Base-by-base conservation (phyloP, 2,797 vertebrate species). In the Fistularia tabacaria region DNA sequence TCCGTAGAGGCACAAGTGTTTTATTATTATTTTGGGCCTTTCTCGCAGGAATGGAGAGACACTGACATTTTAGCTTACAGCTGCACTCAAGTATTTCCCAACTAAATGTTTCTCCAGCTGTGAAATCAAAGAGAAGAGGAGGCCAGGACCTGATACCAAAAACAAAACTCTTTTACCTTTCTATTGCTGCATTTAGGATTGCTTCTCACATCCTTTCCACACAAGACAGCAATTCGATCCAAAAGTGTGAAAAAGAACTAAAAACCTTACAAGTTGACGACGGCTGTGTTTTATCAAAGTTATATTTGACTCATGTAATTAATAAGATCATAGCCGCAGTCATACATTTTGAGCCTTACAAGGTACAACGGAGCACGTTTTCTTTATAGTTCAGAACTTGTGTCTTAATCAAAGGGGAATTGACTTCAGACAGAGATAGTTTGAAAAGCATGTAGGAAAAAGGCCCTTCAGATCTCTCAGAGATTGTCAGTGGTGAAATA, bases 11-110 rank as follows among this genome's bases (percentile, higher is more conserved):
- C 73, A 68, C 44, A 57, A 76, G 73, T 80, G 84, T 87, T 89
- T 83, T 83, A 82, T 87, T 86, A 79, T 85, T 84, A 80, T 85
- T 82, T 83, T 74, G 71, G 71, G 78, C 59, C 78, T 72, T 82
- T 70, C 73, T 65, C 65, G 53, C 68, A 41, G 60, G 72, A 69
- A 84, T 69, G 71, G 79, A 86, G 85, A 69, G 79, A 79, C 75
- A 14, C 72, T 75, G 84, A 79, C 81, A 81, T 79, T 66, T 64
- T 59, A 77, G 74, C 61, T 79, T 68, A 76, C 79, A 70, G 71
- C 73, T 73, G 65, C 69, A 42, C 70, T 76, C 69, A 42, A 59
- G 82, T 78, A 77, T 79, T 72, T 81, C 66, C 62, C 79, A 62
- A 72, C 66, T 73, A 72, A 83, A 80, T 62, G 75, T 66, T 74